phyloP scores from a whole-genome alignment of 2,797 vertebrate genomes.

The Petrocephalus sullivani region DNA sequence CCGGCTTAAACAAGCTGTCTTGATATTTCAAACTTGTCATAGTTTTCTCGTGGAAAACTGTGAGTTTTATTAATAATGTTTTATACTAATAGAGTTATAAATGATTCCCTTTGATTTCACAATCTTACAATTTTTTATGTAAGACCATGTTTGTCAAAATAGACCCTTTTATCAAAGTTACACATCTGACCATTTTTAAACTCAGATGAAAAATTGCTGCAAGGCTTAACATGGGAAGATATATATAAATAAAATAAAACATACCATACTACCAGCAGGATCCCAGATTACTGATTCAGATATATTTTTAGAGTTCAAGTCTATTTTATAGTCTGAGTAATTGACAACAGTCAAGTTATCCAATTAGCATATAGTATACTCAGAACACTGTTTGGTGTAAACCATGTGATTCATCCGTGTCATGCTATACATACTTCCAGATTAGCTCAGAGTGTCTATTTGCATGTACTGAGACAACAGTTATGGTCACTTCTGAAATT shows the following conservation, averaged over 20 bases:
- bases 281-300: background rate
- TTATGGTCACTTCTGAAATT: conserved; percentile 1
- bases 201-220: background rate
- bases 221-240: background rate
- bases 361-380: background rate
- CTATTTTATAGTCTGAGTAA: background rate
- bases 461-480: background rate
- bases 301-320: background rate
- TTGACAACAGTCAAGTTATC: background rate
- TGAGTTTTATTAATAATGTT: background rate
- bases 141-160: background rate
- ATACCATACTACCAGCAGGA: background rate
- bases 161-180: background rate
- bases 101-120: background rate
- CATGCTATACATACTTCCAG: background rate
- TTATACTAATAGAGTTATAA: background rate
- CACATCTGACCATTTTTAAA: background rate
- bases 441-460: background rate
- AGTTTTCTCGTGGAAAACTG: background rate
- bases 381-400: background rate
- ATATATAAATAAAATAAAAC: background rate
- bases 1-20: background rate
- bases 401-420: background rate
- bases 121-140: background rate
- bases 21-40: background rate